Evolutionary conservation across 1,140 invertebrate species (phyloP).

Genomic region (Brachystomella parvula): DNA sequence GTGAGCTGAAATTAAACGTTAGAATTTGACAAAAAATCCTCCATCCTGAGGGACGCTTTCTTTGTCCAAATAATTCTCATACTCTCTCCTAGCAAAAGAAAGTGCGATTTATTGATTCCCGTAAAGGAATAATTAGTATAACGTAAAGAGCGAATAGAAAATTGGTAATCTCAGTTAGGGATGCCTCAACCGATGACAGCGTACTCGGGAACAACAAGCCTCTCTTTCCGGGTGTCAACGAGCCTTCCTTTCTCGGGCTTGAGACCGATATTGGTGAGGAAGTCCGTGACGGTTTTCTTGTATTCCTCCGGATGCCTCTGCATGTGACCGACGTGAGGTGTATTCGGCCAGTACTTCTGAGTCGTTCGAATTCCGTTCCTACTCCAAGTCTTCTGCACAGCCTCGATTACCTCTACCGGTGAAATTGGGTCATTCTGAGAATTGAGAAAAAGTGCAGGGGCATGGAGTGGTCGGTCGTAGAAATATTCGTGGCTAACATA

Average conservation of each 20-base stretch:
- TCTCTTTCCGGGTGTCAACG: not conserved
- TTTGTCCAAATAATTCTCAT: too few species aligned
- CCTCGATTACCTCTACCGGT: constrained; percentile 18
- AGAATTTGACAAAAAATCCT: too few species aligned
- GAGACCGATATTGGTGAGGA: not conserved
- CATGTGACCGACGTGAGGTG: constrained; percentile 30
- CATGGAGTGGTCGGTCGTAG: constrained; percentile 20
- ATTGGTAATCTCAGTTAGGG: too few species aligned
- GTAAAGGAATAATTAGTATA: too few species aligned
- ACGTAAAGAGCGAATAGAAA: too few species aligned
- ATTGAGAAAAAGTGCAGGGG: constrained; percentile 23
- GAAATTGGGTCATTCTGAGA: constrained; percentile 26
- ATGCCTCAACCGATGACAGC: too few species aligned
- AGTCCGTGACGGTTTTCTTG: constrained; percentile 19
- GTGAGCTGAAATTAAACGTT: too few species aligned
- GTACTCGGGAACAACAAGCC: too few species aligned
- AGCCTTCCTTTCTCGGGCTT: not conserved
- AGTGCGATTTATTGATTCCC: too few species aligned
- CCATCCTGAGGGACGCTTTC: too few species aligned
- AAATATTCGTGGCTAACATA: constrained; percentile 18
- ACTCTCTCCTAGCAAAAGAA: too few species aligned
- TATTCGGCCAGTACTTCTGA: constrained; percentile 22
- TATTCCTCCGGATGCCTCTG: constrained; percentile 32
- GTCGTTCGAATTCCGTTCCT: constrained; percentile 8
- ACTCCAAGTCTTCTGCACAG: constrained; percentile 22